Base-by-base conservation (phyloP, 2,113 vertebrate genomes). In the Equus przewalskii region DNA sequence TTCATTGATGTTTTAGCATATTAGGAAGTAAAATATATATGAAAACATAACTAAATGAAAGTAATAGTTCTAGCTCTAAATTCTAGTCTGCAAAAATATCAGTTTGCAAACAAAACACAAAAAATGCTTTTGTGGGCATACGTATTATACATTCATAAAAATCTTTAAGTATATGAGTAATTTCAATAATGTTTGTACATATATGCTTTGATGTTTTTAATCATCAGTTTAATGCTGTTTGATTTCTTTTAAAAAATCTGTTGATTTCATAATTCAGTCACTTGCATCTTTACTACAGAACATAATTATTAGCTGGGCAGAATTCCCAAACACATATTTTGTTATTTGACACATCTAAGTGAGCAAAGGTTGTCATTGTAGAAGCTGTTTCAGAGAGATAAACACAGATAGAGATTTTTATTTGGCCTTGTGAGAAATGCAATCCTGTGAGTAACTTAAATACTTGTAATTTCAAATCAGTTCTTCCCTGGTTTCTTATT, bases 381-480 rank as follows among this genome's bases (percentile, higher is more conserved):
- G 87, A 94, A 92, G 11, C 56, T 78, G 7, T 81, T 30, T 83
- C 41, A 84, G 36, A 95, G 81, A 75, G 75, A n/a, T 62, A 26
- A 91, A 88, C 96, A 96, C 92, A 64, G 64, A 16, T 88, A 19
- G n/a, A 96, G 70, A 96, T 97, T 96, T 91, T 97, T 89, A 82
- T 83, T 95, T 96, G 80, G 33, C 91, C 82, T 26, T 92, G 70
- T 97, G 82, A 97, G 78, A 89, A 96, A 85, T 70, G 62, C 89
- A 98, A 93, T 79, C 89, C 91, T 78, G 51, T n/a, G 30, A 97
- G 94, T 98, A 98, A 97, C 94, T 98, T 97, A 97, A 98, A 98
- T 96, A 97, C 96, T 98, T 98, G 92, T 98, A 98, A 99, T 98
- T 99, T 98, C 98, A 98, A 98, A 98, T 98, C 97, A 98, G 95